These are phyloP conservation scores for Gastrophysa polygoni DNA, from an alignment of 2,888 invertebrate species.

Conservation along the genomic window DNA sequence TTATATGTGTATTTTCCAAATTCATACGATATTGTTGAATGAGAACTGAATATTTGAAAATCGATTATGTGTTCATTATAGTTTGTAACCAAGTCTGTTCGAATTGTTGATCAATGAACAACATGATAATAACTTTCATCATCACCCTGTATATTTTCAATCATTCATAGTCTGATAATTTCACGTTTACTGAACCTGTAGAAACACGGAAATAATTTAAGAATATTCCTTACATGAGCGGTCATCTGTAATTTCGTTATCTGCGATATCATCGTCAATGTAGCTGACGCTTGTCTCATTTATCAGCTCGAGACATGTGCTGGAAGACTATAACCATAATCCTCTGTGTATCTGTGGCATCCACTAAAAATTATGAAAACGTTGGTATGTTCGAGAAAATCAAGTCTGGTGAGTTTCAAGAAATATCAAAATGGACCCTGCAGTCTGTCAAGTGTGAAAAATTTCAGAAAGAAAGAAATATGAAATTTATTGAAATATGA, in stretches of 20 bases:
- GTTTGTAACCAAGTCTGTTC: too few relatives aligned
- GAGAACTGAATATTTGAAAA: too few relatives aligned
- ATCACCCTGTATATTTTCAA: too few relatives aligned
- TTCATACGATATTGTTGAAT: too few relatives aligned
- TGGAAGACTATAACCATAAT: not conserved
- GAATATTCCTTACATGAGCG: not conserved
- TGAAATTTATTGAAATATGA: too few relatives aligned
- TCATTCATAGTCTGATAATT: not conserved
- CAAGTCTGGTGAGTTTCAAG: constrained; percentile 26
- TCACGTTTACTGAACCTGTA: not conserved
- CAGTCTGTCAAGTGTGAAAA: too few relatives aligned
- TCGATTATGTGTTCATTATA: too few relatives aligned
- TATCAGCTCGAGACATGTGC: not conserved
- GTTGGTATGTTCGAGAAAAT: constrained; percentile 33
- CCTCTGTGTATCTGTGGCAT: not conserved
- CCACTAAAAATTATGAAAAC: constrained; percentile 12
- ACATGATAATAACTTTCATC: too few relatives aligned
- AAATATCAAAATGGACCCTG: too few relatives aligned
- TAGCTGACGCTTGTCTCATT: not conserved
- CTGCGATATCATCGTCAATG: not conserved
- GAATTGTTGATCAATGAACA: too few relatives aligned
- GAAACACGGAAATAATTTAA: not conserved
- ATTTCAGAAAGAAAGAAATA: too few relatives aligned
- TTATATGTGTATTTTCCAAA: too few relatives aligned
- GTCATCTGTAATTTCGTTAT: not conserved